Evolutionary conservation across 2,797 vertebrate species (phyloP), one percentile per base, ranked within the genome.

Genomic region (Rhyacichthys aspro): DNA sequence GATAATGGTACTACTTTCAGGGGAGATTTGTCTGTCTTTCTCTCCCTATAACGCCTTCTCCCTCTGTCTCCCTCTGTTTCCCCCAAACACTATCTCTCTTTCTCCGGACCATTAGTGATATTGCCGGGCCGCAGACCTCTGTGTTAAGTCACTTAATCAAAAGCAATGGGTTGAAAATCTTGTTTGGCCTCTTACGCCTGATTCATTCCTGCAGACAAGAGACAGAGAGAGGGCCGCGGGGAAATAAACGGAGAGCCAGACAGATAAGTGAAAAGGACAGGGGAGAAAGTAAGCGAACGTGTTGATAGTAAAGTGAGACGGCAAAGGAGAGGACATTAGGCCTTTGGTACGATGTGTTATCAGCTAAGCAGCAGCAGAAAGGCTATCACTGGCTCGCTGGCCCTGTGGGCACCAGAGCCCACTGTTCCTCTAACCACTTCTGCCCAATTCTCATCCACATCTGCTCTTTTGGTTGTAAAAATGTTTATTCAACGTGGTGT

Each of bases 131-230:
- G 92, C 93, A 94, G 94, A 96, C 89, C 94, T 95, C 94, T 93
- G 93, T 96, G 95, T 92, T 94, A 93, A 92, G 94, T 95, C 95
- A 98, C 97, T 98, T 98, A 97, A 98, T 98, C 97, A 98, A 98
- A 98, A 94, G 95, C 96, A 98, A 98, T 98, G 96, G 96, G 92
- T 96, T 95, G 96, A 98, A 96, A 97, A 98, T 96, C 95, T 95
- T 95, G 95, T 96, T 94, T 95, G 93, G 93, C 90, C 94, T 92
- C 94, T 95, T 95, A 93, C 94, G 93, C 96, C 94, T 96, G 95
- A 97, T 97, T 95, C 92, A 94, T 96, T 97, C 93, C 95, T 96
- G 91, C 91, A 96, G 95, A 97, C 93, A 95, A 94, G 93, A 86
- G 85, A 86, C 73, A 60, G 81, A 83, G 77, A 56, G 55, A 47